Percentiles rank a stretch among this genome's conserved stretches.
Evolutionary conservation across 2,888 invertebrate species (phyloP).

Genomic region (Latrodectus hesperus): DNA sequence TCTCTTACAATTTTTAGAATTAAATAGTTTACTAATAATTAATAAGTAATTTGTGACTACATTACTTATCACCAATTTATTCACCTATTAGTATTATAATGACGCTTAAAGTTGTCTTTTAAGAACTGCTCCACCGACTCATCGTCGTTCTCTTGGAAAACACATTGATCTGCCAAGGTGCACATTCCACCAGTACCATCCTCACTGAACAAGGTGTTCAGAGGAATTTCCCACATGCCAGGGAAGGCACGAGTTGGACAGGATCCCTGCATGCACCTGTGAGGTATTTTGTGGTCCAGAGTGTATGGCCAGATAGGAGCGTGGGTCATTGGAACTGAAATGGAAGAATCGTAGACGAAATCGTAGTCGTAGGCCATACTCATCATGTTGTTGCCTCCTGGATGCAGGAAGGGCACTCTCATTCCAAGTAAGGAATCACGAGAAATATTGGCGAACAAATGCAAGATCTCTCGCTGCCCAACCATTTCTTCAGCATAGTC

Average conservation of each 20-base stretch:
- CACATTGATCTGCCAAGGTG: slow-evolving; percentile 75
- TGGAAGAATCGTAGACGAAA: slow-evolving; percentile 70
- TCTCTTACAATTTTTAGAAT: too few relatives aligned
- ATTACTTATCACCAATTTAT: background rate
- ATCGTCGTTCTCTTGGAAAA: slow-evolving; percentile 84
- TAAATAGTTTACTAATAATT: too few relatives aligned
- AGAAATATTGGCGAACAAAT: slow-evolving; percentile 70
- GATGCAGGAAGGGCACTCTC: slow-evolving; percentile 71
- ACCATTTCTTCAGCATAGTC: slow-evolving; percentile 72
- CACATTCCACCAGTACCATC: slow-evolving; percentile 71
- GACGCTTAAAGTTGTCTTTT: slow-evolving; percentile 71
- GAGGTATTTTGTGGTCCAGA: slow-evolving; percentile 68
- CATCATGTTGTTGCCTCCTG: slow-evolving; percentile 71
- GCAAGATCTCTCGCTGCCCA: slow-evolving; percentile 71
- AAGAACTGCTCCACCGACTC: slow-evolving; percentile 71
- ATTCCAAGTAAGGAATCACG: slow-evolving; percentile 71
- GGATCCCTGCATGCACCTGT: slow-evolving; percentile 65
- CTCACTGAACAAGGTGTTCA: slow-evolving; percentile 71
- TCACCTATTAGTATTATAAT: slow-evolving; percentile 70
- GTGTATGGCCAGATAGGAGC: slow-evolving; percentile 72
- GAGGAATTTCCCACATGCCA: slow-evolving; percentile 75
- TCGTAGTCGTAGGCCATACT: slow-evolving; percentile 71
- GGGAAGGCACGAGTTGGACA: slow-evolving; percentile 71
- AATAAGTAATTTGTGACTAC: too few relatives aligned
- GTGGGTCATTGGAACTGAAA: slow-evolving; percentile 69